A percentile compares a stretch with the other conserved stretches of the same genome.
Evolutionary conservation across 2,797 vertebrate genomes (phyloP).

Genomic region (Triplophysa yarkandensis): DNA sequence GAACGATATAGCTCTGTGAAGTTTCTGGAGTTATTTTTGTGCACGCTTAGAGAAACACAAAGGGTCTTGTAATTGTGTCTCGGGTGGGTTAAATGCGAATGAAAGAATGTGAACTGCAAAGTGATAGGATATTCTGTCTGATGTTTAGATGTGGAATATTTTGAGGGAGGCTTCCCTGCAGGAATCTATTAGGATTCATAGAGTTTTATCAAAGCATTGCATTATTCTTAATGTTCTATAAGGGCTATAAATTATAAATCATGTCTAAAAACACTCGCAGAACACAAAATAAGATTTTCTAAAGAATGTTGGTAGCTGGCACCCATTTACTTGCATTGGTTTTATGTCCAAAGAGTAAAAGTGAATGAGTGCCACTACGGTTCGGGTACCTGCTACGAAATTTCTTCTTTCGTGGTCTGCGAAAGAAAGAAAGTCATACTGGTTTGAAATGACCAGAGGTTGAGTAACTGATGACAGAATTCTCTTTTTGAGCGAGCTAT

Average conservation of each 20-base stretch:
- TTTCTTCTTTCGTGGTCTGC: too few relatives aligned
- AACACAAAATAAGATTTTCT: too few relatives aligned
- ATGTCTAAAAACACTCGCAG: not conserved
- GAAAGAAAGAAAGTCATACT: too few relatives aligned
- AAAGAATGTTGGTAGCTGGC: too few relatives aligned
- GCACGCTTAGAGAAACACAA: slow-evolving; percentile 59
- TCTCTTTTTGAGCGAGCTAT: too few relatives aligned
- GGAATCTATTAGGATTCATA: slow-evolving; percentile 76
- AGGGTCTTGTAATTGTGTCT: slow-evolving; percentile 70
- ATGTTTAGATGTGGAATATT: slow-evolving; percentile 72
- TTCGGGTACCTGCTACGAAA: too few relatives aligned
- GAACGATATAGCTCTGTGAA: slow-evolving; percentile 19
- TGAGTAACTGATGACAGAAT: too few relatives aligned
- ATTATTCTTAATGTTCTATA: slow-evolving; percentile 59
- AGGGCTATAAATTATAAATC: slow-evolving; percentile 6
- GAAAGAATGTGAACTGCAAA: slow-evolving; percentile 63
- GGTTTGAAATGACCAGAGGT: too few relatives aligned
- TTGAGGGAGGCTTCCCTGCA: slow-evolving; percentile 71
- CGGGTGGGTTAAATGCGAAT: slow-evolving; percentile 68
- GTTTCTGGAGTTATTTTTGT: slow-evolving; percentile 58
- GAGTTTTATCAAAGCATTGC: slow-evolving; percentile 63
- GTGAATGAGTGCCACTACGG: too few relatives aligned
- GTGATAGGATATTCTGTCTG: slow-evolving; percentile 75
- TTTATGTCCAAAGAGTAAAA: too few relatives aligned
- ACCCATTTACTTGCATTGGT: too few relatives aligned